These are phyloP conservation scores for Paguma larvata DNA, from an alignment of 2,797 vertebrate genomes.

Conservation along the genomic window DNA sequence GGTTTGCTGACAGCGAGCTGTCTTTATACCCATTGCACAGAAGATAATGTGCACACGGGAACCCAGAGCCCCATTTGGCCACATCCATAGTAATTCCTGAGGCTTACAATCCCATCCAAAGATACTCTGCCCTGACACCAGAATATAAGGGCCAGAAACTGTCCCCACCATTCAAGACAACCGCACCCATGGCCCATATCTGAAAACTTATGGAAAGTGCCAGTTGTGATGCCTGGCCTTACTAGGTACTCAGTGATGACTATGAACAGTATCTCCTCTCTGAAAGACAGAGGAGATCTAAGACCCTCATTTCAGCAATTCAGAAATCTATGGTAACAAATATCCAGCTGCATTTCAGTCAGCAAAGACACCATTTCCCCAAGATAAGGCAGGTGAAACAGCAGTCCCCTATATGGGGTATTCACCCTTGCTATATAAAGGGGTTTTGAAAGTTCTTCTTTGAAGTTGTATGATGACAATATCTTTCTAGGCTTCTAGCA, in stretches of 20 bases:
- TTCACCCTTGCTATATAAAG: background rate
- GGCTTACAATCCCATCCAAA: background rate
- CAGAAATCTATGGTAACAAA: background rate
- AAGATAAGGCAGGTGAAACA: background rate
- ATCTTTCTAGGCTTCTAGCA: constrained; percentile 15
- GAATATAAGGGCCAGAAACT: background rate
- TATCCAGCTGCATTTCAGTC: background rate
- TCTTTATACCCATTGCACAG: background rate
- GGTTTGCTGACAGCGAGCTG: background rate
- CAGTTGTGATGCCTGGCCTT: background rate
- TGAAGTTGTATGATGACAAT: background rate
- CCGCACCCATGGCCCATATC: background rate
- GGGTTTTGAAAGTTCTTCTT: background rate
- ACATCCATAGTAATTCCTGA: background rate
- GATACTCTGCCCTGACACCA: background rate
- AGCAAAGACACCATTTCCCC: background rate
- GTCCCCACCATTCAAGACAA: background rate
- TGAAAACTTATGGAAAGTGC: background rate
- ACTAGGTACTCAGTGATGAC: background rate
- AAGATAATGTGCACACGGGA: background rate
- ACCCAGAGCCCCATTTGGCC: background rate
- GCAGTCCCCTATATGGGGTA: background rate
- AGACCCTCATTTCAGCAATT: background rate
- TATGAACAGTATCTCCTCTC: background rate
- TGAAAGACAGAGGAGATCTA: background rate